Percentiles rank a stretch among this genome's conserved stretches.
phyloP scores from a whole-genome alignment of 2,797 vertebrate genomes.

The Tragelaphus eurycerus region DNA sequence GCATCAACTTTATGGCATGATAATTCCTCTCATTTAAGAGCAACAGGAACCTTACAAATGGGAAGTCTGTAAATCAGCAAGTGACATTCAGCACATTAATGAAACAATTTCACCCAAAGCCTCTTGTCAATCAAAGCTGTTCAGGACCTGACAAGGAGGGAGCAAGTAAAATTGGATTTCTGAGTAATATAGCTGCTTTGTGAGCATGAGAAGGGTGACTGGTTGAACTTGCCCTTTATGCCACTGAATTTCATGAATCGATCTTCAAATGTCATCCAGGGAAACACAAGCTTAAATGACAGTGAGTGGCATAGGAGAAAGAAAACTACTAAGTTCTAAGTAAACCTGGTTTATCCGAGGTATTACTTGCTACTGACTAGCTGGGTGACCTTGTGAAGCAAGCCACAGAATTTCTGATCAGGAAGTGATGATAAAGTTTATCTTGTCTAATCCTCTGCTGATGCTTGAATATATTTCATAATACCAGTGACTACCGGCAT shows the following conservation, averaged over 20 bases:
- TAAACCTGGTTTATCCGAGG: not conserved
- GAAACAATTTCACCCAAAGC: not conserved
- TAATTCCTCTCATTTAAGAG: constrained; percentile 44
- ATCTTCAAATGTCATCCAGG: not conserved
- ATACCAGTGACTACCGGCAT: not conserved
- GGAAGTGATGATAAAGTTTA: not conserved
- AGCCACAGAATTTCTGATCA: not conserved
- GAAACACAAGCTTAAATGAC: constrained; percentile 9
- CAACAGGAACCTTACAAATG: constrained; percentile 41
- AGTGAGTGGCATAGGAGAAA: not conserved
- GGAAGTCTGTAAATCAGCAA: not conserved
- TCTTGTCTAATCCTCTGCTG: not conserved
- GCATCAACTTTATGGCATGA: not conserved
- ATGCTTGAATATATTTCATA: not conserved
- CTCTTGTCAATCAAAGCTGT: constrained; percentile 18
- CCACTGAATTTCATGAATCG: not conserved
- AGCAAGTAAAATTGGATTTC: constrained; percentile 53
- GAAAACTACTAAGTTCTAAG: not conserved
- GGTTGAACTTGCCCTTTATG: not conserved
- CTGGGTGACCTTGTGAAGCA: not conserved
- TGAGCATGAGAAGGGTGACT: not conserved
- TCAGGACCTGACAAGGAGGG: constrained; percentile 17
- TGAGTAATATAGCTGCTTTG: constrained; percentile 23
- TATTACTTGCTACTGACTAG: not conserved
- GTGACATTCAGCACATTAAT: constrained; percentile 1